These are phyloP conservation scores for Crossaster papposus DNA, from an alignment of 53 echinoderm and acorn worm genomes.

Conservation along the genomic window DNA sequence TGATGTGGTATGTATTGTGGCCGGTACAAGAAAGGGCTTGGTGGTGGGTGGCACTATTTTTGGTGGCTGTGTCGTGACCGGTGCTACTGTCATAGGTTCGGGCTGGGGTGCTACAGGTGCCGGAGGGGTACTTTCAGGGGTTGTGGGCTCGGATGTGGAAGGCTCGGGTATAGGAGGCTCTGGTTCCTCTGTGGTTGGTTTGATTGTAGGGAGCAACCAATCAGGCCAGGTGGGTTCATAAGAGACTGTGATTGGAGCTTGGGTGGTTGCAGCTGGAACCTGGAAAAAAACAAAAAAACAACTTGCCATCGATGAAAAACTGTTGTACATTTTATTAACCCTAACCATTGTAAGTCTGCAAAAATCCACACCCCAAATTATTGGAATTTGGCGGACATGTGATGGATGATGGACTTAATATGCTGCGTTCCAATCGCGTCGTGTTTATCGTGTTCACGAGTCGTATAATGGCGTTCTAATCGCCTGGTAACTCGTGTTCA, in stretches of 20 bases:
- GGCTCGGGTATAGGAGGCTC: slow-evolving; percentile 23
- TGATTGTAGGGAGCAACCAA: slow-evolving; percentile 5
- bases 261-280: slow-evolving; percentile 43
- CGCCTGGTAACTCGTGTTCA: no score
- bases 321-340: background rate
- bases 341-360: no score
- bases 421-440: no score
- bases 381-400: no score
- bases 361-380: no score
- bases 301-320: background rate
- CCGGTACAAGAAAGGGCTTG: slow-evolving; percentile 21
- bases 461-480: no score
- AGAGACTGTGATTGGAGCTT: slow-evolving; percentile 1
- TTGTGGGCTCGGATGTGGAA: slow-evolving; percentile 21
- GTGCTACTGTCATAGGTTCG: slow-evolving; percentile 30
- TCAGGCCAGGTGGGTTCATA: slow-evolving; percentile 46
- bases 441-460: no score
- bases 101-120: slow-evolving; percentile 30
- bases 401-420: no score
- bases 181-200: slow-evolving; percentile 13
- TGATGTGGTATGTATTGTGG: slow-evolving; percentile 31
- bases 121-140: slow-evolving; percentile 18
- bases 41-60: slow-evolving; percentile 16
- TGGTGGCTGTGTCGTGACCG: slow-evolving; percentile 18
- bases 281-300: background rate